Base-by-base conservation (phyloP, 2,797 vertebrate genomes). In the Sus cebifrons region DNA sequence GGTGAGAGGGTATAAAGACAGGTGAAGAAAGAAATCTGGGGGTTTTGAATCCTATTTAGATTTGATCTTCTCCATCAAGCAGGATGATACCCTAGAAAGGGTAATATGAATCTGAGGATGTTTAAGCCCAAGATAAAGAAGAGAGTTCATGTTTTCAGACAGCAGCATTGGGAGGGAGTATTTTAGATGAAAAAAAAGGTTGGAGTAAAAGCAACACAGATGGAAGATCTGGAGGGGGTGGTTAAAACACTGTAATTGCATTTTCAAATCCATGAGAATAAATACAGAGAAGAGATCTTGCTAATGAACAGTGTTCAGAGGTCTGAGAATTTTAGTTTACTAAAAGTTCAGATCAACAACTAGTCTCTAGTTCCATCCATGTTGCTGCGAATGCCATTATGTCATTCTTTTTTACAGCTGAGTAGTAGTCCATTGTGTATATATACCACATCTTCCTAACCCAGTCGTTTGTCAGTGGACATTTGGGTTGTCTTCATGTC, bases 271-370 rank as follows among this genome's bases (percentile, higher is more conserved):
- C 67, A 60, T 5, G n/a, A 29, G 65, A 60, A 81, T 79, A 84
- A 49, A 44, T 92, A 40, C 2, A 86, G 10, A 12, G 27, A 49
- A 71, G 62, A 52, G 36, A 89, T 5, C 16, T 84, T 64, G 14
- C n/a, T 89, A 86, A 56, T 62, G 70, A 89, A 27, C 3, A 75
- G 21, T 15, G 20, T 82, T 17, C 12, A 90, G 36, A 88, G 25
- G 32, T 74, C 62, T 91, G 54, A 87, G 54, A 58, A 58, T 62
- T 95, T 68, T 84, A 81, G 75, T 78, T 94, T 52, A 49, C 40
- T 88, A 18, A 89, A 32, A 70, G 18, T 52, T 85, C 65, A 52
- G 9, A 73, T 81, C 54, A 85, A 17, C 67, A 90, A 14, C 29
- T 67, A 36, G 36, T 36, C 36, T 36, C 36, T 36, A 36, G 36